These are phyloP conservation scores for Haplochromis burtoni DNA, from an alignment of 2,113 vertebrate species.

Conservation along the genomic window DNA sequence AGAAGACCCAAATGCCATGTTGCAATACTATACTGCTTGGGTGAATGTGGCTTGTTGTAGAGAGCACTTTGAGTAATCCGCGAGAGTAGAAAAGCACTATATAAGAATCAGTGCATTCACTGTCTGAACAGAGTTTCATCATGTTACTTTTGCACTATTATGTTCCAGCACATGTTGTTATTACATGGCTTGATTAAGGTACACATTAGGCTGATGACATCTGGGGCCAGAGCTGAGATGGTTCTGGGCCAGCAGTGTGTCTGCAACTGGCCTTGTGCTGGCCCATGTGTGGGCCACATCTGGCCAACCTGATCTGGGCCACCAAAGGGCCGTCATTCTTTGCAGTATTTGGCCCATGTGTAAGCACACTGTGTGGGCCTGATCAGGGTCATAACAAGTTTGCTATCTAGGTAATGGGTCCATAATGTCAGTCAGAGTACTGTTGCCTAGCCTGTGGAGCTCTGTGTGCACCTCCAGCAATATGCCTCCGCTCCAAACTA, in stretches of 20 bases:
- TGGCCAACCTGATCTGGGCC: not conserved
- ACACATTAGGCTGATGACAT: not conserved
- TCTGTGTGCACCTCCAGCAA: not conserved
- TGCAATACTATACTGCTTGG: not conserved
- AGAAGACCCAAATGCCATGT: not conserved
- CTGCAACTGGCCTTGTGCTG: not conserved
- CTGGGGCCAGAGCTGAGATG: not conserved
- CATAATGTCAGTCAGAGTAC: not conserved
- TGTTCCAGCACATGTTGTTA: not conserved
- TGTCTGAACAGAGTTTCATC: fast-evolving
- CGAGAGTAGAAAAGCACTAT: fast-evolving
- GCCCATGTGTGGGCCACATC: fast-evolving
- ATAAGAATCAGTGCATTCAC: not conserved
- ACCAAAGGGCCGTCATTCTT: not conserved
- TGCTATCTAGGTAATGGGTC: not conserved
- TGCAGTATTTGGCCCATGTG: fast-evolving
- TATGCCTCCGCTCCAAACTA: not conserved
- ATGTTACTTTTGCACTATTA: not conserved
- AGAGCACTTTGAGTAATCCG: not conserved
- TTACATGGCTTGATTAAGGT: not conserved
- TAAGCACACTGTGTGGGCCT: not conserved
- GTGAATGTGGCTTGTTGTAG: fast-evolving
- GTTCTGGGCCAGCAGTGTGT: not conserved
- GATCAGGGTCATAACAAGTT: not conserved
- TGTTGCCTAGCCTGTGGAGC: not conserved